Conservation (phyloP, 1,140 invertebrate genomes). For the Drosophila pseudoananassae region DNA sequence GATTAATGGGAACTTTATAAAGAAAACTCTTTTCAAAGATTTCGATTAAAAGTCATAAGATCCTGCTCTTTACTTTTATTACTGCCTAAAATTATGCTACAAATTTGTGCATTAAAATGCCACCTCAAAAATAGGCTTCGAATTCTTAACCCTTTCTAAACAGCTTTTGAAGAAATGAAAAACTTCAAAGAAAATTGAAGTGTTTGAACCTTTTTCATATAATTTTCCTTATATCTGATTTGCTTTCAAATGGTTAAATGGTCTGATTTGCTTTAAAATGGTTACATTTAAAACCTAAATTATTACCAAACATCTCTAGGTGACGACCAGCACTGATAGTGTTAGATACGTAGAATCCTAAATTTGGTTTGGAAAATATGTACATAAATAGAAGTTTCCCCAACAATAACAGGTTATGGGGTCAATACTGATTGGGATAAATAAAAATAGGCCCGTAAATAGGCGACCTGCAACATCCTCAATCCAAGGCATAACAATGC, state of each 20-base stretch:
- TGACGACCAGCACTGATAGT: too few species aligned
- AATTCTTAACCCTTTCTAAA: too few species aligned
- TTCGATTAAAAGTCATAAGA: not conserved
- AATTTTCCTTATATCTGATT: too few species aligned
- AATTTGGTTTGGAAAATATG: not conserved
- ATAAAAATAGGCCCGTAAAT: not conserved
- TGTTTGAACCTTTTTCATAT: too few species aligned
- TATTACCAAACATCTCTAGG: too few species aligned
- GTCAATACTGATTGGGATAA: slow-evolving; percentile 1
- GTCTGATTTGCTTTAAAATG: too few species aligned
- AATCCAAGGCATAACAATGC: slow-evolving; percentile 33
- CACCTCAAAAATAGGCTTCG: too few species aligned
- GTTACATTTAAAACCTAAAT: too few species aligned
- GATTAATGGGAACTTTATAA: too few species aligned
- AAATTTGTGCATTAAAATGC: not conserved
- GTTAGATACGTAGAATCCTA: not conserved
- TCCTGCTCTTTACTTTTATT: not conserved
- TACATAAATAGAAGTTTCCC: not conserved
- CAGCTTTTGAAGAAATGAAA: too few species aligned
- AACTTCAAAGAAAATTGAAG: too few species aligned
- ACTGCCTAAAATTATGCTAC: slow-evolving; percentile 14
- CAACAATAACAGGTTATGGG: not conserved
- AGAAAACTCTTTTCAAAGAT: not conserved
- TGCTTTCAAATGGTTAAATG: too few species aligned
- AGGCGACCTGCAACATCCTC: slow-evolving; percentile 2